These are phyloP conservation scores for Miichthys miiuy DNA, from an alignment of 2,797 vertebrate species.

Conservation along the genomic window DNA sequence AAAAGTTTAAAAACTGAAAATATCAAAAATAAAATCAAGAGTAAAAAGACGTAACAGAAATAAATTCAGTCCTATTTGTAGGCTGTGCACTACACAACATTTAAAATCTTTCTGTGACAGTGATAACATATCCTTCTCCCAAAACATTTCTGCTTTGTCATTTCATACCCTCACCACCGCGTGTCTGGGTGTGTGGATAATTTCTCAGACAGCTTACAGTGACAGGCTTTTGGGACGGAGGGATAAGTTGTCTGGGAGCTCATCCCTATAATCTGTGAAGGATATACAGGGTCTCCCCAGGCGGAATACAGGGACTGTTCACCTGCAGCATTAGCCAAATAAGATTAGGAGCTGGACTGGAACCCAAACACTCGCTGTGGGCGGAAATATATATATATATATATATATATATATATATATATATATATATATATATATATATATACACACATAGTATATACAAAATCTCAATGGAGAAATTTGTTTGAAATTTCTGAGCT, in stretches of 20 bases:
- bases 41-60: conserved; percentile 47
- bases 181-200: conserved; percentile 79
- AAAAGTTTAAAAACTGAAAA: conserved; percentile 37
- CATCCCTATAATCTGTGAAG: conserved; percentile 82
- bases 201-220: conserved; percentile 80
- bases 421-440: conserved; percentile 52
- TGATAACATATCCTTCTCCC: conserved; percentile 71
- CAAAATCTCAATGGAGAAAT: conserved; percentile 58
- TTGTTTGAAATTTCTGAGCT: conserved; percentile 55
- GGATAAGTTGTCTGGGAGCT: conserved; percentile 81
- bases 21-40: conserved; percentile 55
- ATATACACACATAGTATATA: conserved; percentile 53
- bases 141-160: conserved; percentile 82
- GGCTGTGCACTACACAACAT: conserved; percentile 63
- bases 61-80: conserved; percentile 72
- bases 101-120: conserved; percentile 60
- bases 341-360: conserved; percentile 79
- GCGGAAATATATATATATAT: conserved; percentile 49
- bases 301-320: conserved; percentile 75
- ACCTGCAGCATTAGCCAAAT: conserved; percentile 83
- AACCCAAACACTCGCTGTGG: conserved; percentile 69
- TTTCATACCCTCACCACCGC: conserved; percentile 72
- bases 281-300: conserved; percentile 81
- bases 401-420: conserved; percentile 51
- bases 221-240: conserved; percentile 77